Evolutionary conservation across 2,113 vertebrate species (phyloP).

Genomic region (Probosciger aterrimus): DNA sequence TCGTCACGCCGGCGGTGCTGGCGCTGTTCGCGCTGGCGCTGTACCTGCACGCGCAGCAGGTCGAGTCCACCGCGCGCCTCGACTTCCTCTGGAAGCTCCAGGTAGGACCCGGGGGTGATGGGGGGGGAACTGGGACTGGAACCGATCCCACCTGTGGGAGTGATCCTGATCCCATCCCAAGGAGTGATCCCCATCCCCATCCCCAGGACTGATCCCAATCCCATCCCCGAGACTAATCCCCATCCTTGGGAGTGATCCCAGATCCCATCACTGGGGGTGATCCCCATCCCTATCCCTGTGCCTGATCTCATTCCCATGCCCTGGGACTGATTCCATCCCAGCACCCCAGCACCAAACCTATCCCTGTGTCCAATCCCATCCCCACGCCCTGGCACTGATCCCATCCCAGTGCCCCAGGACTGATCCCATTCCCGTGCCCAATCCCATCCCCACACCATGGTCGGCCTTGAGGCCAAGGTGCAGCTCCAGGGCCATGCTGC

Average conservation of each 20-base stretch:
- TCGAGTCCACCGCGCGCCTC: slow-evolving; percentile 93
- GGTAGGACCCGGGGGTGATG: slow-evolving; percentile 65
- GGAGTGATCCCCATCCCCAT: no score
- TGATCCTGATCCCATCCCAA: neutral
- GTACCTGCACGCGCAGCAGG: slow-evolving; percentile 95
- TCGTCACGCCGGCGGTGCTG: slow-evolving; percentile 91
- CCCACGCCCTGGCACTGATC: no score
- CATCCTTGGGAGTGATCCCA: no score
- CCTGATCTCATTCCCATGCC: no score
- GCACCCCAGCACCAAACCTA: no score
- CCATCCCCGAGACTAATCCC: no score
- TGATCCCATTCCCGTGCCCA: no score
- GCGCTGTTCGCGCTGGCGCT: slow-evolving; percentile 92
- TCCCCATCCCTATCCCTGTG: neutral
- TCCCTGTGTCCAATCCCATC: no score
- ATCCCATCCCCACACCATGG: neutral
- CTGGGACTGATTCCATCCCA: no score
- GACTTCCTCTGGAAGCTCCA: slow-evolving; percentile 99
- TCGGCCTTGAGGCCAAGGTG: neutral
- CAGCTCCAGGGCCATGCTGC: fast-evolving
- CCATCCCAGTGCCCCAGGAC: no score
- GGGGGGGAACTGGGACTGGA: slow-evolving; percentile 65
- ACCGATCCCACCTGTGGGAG: neutral
- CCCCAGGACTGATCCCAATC: no score
- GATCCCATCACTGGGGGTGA: no score